phyloP scores from a whole-genome alignment of 1,140 invertebrate species.

The Spodoptera litura region DNA sequence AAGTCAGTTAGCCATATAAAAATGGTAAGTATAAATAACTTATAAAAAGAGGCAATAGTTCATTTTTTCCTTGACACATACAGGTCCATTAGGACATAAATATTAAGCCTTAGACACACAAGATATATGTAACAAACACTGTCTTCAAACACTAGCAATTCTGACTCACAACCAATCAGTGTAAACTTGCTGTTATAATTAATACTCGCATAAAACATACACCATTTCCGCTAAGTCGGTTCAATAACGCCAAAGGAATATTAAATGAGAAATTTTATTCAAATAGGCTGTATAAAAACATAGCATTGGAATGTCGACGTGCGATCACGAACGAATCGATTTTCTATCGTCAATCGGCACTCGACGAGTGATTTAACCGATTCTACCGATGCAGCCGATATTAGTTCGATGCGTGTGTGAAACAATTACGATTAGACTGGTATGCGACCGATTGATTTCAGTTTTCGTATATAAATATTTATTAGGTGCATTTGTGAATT shows the following conservation, averaged over 20 bases:
- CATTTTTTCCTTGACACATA: no score
- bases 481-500: not conserved
- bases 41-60: no score
- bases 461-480: not conserved
- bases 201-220: conserved; percentile 39
- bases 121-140: no score
- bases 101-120: no score
- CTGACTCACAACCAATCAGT: conserved; percentile 19
- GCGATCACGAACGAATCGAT: conserved; percentile 72
- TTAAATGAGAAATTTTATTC: conserved; percentile 47
- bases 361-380: conserved; percentile 71
- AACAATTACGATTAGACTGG: conserved; percentile 47
- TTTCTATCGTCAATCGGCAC: conserved; percentile 72
- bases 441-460: conserved; percentile 7
- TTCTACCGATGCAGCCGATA: conserved; percentile 53
- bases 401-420: conserved; percentile 55
- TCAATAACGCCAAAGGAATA: conserved; percentile 46
- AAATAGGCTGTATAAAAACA: conserved; percentile 46
- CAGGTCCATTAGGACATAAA: no score
- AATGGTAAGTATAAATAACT: no score
- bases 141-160: not conserved
- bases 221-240: conserved; percentile 45
- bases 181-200: conserved; percentile 18
- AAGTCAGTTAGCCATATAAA: no score
- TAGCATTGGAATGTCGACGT: conserved; percentile 39